Evolutionary conservation across 1,140 invertebrate genomes (phyloP), one percentile per base, ranked within the genome.

Genomic region (Brachionus paranguensis): DNA sequence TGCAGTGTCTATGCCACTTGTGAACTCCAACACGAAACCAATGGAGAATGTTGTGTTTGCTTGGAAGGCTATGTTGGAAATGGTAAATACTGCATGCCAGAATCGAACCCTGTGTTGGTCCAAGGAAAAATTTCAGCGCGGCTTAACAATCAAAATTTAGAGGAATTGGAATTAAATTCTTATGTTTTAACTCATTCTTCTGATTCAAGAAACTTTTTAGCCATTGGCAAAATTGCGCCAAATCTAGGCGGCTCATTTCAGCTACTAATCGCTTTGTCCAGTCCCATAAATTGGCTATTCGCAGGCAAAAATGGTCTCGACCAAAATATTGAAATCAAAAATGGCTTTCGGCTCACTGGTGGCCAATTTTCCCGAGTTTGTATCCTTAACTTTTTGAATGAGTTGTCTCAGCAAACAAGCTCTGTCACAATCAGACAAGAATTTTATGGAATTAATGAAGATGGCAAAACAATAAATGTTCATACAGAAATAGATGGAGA

Each of bases 121-220:
- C 41, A 20, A 12, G 78, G 78, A 45, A 60, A 81, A 43, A 43
- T 81, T 12, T 55, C 14, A 24, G 78, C 29, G 4, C n/a, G 33
- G 24, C 11, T 81, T 10, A 81, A 81, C 41, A 68, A 68, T 64
- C 53, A 64, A 64, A 60, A 68, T 45, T 47, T 81, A 20, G 78
- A 81, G 8, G 53, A 60, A 20, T 4, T 81, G 8, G 78, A 81
- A 45, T 65, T 81, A 14, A 64, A 81, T 27, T 60, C 78, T n/a
- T 81, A 81, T 27, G 78, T 81, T 11, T 81, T 68, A 17, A 81
- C 78, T 43, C 78, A 81, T 81, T 68, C 53, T 14, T 81, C 78
- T 10, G 78, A 81, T 47, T 81, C 78, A 27, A 60, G 78, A 60
- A 81, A 81, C 20, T 81, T 81, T 81, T 1, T 81, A 2, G 78